Percentiles rank a stretch among this genome's conserved stretches.
Evolutionary conservation across 2,888 invertebrate genomes (phyloP).

Genomic region (Dioctria rufipes): DNA sequence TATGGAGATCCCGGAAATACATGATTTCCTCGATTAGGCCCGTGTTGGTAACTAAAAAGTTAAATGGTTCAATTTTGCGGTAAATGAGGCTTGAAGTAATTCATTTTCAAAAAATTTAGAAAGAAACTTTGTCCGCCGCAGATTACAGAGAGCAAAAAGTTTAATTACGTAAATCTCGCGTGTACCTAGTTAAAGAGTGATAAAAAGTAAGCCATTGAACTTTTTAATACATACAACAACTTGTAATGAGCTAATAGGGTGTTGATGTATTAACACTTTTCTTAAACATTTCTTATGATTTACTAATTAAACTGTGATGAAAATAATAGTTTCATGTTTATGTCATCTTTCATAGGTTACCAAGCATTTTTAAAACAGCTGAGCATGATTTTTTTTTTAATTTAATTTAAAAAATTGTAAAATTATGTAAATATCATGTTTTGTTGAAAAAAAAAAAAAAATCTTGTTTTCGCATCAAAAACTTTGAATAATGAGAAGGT

Average conservation of each 20-base stretch:
- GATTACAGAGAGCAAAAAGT: background rate
- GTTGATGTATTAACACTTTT: background rate
- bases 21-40: background rate
- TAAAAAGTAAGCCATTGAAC: background rate
- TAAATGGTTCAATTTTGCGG: background rate
- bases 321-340: no score
- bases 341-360: no score
- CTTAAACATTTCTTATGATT: no score
- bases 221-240: background rate
- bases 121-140: background rate
- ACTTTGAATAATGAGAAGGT: no score
- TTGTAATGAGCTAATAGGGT: background rate
- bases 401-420: no score
- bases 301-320: no score
- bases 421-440: no score
- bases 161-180: constrained; percentile 5
- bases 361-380: no score
- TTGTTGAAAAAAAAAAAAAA: no score
- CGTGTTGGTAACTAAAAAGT: background rate
- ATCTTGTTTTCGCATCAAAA: no score
- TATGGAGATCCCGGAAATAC: constrained; percentile 1
- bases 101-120: constrained; percentile 1
- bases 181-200: background rate
- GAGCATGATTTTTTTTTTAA: no score
- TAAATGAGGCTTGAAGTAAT: background rate